Evolutionary conservation across 2,113 vertebrate species (phyloP), one percentile per base, ranked within the genome.

Genomic region (Mustela nigripes): DNA sequence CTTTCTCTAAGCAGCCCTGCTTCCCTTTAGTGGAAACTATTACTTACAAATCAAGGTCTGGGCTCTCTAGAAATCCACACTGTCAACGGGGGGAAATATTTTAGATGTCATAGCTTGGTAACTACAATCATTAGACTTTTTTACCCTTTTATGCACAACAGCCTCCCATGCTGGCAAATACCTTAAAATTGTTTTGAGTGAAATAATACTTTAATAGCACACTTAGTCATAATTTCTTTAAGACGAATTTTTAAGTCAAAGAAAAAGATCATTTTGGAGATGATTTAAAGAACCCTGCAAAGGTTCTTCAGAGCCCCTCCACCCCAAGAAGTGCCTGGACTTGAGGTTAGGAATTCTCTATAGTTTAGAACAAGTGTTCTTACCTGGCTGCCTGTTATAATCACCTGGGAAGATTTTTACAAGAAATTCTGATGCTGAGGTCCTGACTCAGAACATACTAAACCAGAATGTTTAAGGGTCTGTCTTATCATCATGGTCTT

Each of bases 231-330:
- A 53, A 71, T 92, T 89, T 92, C 89, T 50, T 39, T 21, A 58
- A 22, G 58, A 67, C 73, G 33, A 86, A 19, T 93, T 89, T 92
- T 63, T 42, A 94, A 94, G 87, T 92, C 53, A 73, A 85, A 91
- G 26, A 67, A 96, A 93, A 92, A 33, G 15, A 31, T 53, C 12
- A 33, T 92, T 91, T 71, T 56, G 33, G 69, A 74, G 60, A 74
- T 67, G n/a, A 76, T 82, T 90, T 89, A 36, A 84, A 86, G 80
- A 82, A 69, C 19, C 18, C 78, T 94, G 92, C 67, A 67, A 79
- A 89, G 36, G 15, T 39, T 82, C 65, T 50, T 31, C 74, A 53
- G 15, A 26, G 71, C 73, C 21, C 12, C 4, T 56, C 53, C 16
- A 56, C 16, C 16, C 28, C 26, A 15, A 87, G 69, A 86, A 58